Evolutionary conservation across 2,888 invertebrate species (phyloP).

Genomic region (Phasia obesa): DNA sequence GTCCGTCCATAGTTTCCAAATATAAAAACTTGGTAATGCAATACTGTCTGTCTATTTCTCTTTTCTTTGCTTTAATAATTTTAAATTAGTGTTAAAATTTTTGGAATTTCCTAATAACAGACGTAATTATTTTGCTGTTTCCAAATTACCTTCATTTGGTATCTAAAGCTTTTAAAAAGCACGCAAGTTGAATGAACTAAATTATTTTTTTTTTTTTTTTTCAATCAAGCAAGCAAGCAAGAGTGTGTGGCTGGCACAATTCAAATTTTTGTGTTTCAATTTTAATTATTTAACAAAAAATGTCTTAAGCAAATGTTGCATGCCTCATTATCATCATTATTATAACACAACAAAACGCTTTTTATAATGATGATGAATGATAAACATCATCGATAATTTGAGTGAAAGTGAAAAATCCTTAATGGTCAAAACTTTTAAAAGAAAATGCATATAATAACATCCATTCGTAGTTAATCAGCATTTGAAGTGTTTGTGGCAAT

Average conservation of each 20-base stretch:
- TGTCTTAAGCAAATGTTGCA: constrained; percentile 33
- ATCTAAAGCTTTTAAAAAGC: background rate
- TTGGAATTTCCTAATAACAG: background rate
- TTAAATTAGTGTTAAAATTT: background rate
- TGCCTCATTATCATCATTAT: constrained; percentile 34
- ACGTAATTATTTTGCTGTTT: background rate
- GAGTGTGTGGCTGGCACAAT: background rate
- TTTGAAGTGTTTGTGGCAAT: constrained; percentile 27
- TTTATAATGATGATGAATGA: too few relatives aligned
- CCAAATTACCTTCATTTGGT: constrained; percentile 10
- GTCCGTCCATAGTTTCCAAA: too few relatives aligned
- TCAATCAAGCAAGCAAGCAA: background rate
- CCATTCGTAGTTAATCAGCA: constrained; percentile 26
- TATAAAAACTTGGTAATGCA: too few relatives aligned
- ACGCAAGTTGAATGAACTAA: constrained; percentile 44
- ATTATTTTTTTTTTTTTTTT: background rate
- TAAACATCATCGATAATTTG: background rate
- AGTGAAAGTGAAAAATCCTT: constrained; percentile 68
- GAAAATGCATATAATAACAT: constrained; percentile 1
- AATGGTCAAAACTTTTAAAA: constrained; percentile 35
- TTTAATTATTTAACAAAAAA: constrained; percentile 27
- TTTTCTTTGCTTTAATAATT: constrained; percentile 30
- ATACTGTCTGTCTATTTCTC: too few relatives aligned
- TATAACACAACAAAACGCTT: background rate
- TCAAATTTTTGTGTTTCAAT: constrained; percentile 24